These are phyloP conservation scores for Solea solea DNA, from an alignment of 2,113 vertebrate species.

Conservation along the genomic window DNA sequence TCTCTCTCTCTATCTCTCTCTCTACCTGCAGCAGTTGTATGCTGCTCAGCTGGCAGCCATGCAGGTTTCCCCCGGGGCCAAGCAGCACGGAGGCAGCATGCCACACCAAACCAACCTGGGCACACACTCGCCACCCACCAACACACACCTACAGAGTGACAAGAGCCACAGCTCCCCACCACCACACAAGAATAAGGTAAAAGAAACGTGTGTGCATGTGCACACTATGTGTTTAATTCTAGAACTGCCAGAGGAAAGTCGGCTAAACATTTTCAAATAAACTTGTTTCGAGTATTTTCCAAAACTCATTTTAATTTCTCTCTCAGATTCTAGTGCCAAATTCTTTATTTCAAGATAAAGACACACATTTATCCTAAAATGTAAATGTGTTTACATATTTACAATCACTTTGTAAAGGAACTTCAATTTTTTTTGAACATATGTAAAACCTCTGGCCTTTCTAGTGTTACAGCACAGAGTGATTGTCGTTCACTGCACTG, in stretches of 20 bases:
- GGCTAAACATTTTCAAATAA: too few relatives aligned
- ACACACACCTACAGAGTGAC: conserved; percentile 91
- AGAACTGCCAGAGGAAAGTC: conserved; percentile 18
- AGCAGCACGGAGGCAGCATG: conserved; percentile 88
- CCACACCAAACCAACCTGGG: conserved; percentile 90
- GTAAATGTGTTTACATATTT: too few relatives aligned
- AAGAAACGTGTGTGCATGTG: neutral
- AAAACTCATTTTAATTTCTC: too few relatives aligned
- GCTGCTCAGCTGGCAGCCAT: conserved; percentile 97
- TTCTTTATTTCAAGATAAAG: too few relatives aligned
- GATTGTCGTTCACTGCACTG: conserved; percentile 25
- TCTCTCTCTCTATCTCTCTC: neutral
- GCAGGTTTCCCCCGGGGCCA: conserved; percentile 97
- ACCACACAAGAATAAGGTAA: conserved; percentile 94
- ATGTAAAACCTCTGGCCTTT: conserved; percentile 16
- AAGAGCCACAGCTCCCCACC: conserved; percentile 93
- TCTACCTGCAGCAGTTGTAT: conserved; percentile 90
- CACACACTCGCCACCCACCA: conserved; percentile 93
- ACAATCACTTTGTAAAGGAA: neutral
- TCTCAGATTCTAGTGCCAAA: too few relatives aligned
- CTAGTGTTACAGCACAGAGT: conserved; percentile 15
- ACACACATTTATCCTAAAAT: too few relatives aligned
- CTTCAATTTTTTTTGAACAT: neutral
- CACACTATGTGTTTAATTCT: conserved; percentile 15
- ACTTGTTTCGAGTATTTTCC: too few relatives aligned